phyloP scores from a whole-genome alignment of 2,888 invertebrate species.

The Tholera decimalis region DNA sequence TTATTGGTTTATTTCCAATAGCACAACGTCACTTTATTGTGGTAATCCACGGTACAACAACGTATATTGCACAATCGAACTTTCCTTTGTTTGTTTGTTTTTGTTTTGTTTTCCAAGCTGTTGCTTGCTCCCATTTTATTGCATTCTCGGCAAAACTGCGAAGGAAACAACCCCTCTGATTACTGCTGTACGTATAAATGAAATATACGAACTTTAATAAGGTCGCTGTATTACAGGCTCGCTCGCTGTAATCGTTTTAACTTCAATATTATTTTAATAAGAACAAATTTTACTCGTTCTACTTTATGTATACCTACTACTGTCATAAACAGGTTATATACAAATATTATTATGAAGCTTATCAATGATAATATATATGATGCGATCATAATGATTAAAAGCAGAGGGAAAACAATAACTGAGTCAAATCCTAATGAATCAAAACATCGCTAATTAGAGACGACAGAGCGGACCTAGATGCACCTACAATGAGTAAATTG shows the following conservation, averaged over 20 bases:
- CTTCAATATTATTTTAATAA: not conserved
- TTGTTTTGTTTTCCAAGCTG: slow-evolving; percentile 11
- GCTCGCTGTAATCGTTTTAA: not conserved
- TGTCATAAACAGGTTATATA: not conserved
- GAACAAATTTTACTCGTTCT: not conserved
- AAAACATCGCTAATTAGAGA: slow-evolving; percentile 18
- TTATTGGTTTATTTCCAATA: slow-evolving; percentile 77
- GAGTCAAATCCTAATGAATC: slow-evolving; percentile 6
- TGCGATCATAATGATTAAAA: not conserved
- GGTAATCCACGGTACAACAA: slow-evolving; percentile 55
- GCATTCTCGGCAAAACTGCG: not conserved
- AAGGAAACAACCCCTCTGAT: slow-evolving; percentile 2
- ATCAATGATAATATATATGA: not conserved
- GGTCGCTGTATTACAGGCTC: not conserved
- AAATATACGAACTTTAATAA: slow-evolving; percentile 5
- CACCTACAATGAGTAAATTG: not conserved
- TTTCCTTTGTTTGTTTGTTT: slow-evolving; percentile 30
- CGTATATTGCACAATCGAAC: slow-evolving; percentile 40
- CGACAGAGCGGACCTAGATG: slow-evolving; percentile 20
- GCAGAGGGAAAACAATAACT: slow-evolving; percentile 13
- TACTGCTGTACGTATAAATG: not conserved
- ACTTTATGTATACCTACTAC: not conserved
- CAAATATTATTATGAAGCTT: not conserved
- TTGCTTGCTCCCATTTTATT: slow-evolving; percentile 4
- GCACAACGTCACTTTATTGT: slow-evolving; percentile 59